phyloP scores from a whole-genome alignment of 2,113 vertebrate species.

The Eupsittula cactorum region DNA sequence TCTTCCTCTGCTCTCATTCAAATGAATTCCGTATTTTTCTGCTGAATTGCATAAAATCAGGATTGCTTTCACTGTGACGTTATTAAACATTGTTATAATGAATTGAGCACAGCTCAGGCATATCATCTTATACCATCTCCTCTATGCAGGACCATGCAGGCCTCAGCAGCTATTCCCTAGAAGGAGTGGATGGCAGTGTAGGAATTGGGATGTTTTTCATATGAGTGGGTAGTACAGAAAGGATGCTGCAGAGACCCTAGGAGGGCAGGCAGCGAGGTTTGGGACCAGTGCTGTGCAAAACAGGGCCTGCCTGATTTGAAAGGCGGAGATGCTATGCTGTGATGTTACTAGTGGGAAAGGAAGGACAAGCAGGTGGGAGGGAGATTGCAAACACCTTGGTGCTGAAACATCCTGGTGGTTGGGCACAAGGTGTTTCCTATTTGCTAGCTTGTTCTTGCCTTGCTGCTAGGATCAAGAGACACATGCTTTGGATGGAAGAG shows the following conservation, averaged over 20 bases:
- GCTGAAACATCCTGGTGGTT: neutral
- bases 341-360: neutral
- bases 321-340: neutral
- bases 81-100: neutral
- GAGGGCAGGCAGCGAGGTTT: neutral
- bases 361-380: neutral
- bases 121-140: neutral
- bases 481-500: rapidly evolving
- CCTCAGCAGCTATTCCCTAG: neutral
- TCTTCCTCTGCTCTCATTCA: neutral
- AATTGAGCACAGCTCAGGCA: neutral
- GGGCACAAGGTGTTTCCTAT: neutral
- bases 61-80: neutral
- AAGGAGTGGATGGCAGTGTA: neutral
- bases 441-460: neutral
- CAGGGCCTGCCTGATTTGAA: neutral
- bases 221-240: neutral
- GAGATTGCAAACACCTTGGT: neutral
- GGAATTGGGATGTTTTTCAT: neutral
- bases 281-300: neutral
- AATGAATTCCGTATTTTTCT: neutral
- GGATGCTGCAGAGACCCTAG: neutral
- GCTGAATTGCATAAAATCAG: neutral
- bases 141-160: neutral
- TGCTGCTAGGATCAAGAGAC: rapidly evolving